Base-by-base conservation (phyloP, 2,797 vertebrate genomes). In the Acanthurus tractus region DNA sequence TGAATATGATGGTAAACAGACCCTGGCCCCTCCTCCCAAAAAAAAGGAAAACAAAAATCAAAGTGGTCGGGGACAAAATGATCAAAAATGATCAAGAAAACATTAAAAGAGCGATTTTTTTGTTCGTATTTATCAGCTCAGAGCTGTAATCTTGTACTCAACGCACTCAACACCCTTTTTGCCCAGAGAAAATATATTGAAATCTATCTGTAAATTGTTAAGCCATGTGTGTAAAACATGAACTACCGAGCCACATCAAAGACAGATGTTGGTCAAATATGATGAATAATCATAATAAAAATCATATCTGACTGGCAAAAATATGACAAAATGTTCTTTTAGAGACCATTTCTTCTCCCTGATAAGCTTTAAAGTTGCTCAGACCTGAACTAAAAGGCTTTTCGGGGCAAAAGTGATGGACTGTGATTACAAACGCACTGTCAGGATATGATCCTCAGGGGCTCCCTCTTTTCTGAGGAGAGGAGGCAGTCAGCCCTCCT, bases 401-500 rank as follows among this genome's bases (percentile, higher is more conserved):
- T 79, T 61, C 22, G 4, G 36, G 53, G 40, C 34, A 68, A 69
- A 74, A 62, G 25, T 42, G 57, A 8, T 65, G 45, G 58, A 59
- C 22, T 72, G 57, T 63, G 81, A 86, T 81, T 72, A 42, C 49
- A 72, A 79, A 70, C n/a, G 9, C 68, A 62, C 58, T 54, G 70
- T 88, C 76, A 82, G 69, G 78, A 80, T 40, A 40, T 40, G 34
- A 81, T 74, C 87, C 84, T 83, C 74, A 49, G 62, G 58, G 63
- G 78, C n/a, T 44, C 14, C 44, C 54, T 73, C 65, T 76, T 81
- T 74, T 73, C 75, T 86, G 69, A 66, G 22, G 29, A 83, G 79
- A 88, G 80, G 25, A 78, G 65, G 61, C 82, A 86, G 72, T 67
- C 79, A 78, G 70, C 65, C 59, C 56, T 86, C 46, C 70, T 86